A percentile compares a stretch with the other conserved stretches of the same genome.
phyloP scores from a whole-genome alignment of 2,113 vertebrate species.

The Ptychochromis oligacanthus region DNA sequence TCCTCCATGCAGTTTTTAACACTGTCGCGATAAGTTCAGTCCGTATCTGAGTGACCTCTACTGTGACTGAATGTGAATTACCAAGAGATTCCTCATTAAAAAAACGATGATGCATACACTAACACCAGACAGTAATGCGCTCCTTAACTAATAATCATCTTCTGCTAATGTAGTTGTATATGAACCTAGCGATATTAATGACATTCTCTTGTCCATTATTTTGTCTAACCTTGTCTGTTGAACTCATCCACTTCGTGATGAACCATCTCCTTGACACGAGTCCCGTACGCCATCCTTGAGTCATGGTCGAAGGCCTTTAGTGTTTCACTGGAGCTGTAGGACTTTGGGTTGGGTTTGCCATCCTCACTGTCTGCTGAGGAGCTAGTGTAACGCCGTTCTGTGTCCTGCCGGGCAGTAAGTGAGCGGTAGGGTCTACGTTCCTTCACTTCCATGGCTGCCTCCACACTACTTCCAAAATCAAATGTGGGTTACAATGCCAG shows the following conservation, averaged over 20 bases:
- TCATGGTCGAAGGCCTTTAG: constrained; percentile 99
- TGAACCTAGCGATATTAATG: not conserved
- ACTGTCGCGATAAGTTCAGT: not conserved
- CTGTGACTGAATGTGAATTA: constrained; percentile 30
- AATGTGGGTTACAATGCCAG: constrained; percentile 66
- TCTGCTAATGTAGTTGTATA: constrained; percentile 20
- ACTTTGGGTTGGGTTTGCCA: constrained; percentile 89
- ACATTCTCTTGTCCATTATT: not conserved
- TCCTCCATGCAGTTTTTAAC: constrained; percentile 41
- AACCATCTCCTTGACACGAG: constrained; percentile 92
- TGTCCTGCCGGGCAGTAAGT: constrained; percentile 90
- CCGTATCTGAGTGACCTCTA: constrained; percentile 25
- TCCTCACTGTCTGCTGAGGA: constrained; percentile 95
- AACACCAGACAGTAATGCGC: constrained; percentile 2
- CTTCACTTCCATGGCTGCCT: constrained; percentile 94
- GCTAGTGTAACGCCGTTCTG: constrained; percentile 94
- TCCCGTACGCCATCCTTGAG: constrained; percentile 85
- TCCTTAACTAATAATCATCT: constrained; percentile 19
- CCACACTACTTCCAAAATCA: constrained; percentile 82
- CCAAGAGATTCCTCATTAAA: constrained; percentile 40
- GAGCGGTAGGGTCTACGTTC: constrained; percentile 97
- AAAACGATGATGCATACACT: constrained; percentile 26
- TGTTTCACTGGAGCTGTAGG: constrained; percentile 99
- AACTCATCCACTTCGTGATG: constrained; percentile 95
- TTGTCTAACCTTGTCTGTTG: constrained; percentile 85